Evolutionary conservation across 2,888 invertebrate species (phyloP), one percentile per base, ranked within the genome.

Genomic region (Zaprionus obscuricornis): DNA sequence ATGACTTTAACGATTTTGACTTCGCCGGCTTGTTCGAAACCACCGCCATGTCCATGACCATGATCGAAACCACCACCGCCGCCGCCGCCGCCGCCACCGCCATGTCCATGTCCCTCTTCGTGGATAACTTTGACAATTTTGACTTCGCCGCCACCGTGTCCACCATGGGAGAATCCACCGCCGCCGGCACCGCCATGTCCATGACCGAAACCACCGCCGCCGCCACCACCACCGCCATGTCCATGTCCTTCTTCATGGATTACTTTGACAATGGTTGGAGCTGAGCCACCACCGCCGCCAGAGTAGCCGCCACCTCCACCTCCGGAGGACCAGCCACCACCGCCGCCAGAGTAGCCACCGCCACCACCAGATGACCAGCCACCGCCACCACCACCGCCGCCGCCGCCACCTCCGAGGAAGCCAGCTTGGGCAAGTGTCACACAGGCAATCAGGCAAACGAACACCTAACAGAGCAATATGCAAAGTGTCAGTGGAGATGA

Each of bases 371-470:
- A n/a, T n/a, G n/a, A n/a, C n/a, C 66, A 45, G 7, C 66, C 56
- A 4, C 60, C 58, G 2, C 64, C 60, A 1, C 65, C 68, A 1
- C 71, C 69, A n/a, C 74, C 63, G 10, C 63, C 27, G 13, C 67
- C 57, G 3, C 67, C 60, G 2, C 52, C 54, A 11, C 64, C 62
- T 16, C 69, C 82, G 17, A 83, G 66, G 39, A 76, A 73, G 24
- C 83, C 83, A 24, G 70, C 74, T 39, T 82, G 72, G 47, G 70
- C 60, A 6, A 74, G 49, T 50, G 65, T 60, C 26, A 79, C 57
- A 42, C 74, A 74, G 51, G 79, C 79, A 60, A 84, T 65, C 40
- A 84, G 69, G 67, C 85, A 82, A 51, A 82, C 60, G 45, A 82
- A 76, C 36, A 82, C 64, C 83, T 84, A n/a, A n/a, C n/a, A n/a